phyloP scores from a whole-genome alignment of 2,888 invertebrate genomes.

The Harpalus rufipes region DNA sequence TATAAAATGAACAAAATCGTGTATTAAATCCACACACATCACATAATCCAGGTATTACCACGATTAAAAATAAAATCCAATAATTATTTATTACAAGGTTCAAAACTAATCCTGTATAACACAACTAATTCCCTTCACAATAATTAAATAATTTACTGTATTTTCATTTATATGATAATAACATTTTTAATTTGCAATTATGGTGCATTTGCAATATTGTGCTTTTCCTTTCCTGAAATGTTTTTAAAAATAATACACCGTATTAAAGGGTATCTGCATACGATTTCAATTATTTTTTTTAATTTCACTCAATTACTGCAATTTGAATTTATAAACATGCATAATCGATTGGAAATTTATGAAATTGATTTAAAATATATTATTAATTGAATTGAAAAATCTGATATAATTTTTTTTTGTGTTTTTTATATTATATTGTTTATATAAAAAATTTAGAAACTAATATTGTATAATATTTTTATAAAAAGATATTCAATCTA shows the following conservation, averaged over 20 bases:
- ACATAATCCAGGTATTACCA: conserved; percentile 31
- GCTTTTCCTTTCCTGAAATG: background rate
- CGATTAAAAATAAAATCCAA: conserved; percentile 36
- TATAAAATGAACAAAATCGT: conserved; percentile 30
- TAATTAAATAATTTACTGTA: conserved; percentile 25
- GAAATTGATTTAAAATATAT: background rate
- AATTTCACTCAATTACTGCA: background rate
- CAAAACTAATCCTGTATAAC: conserved; percentile 22
- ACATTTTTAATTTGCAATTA: conserved; percentile 6
- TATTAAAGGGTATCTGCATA: background rate
- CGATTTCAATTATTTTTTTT: background rate
- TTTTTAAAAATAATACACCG: background rate
- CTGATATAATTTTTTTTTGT: too few species aligned
- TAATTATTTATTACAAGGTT: conserved; percentile 46
- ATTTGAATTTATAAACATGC: background rate
- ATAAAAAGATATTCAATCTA: too few species aligned
- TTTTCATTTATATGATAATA: conserved; percentile 5
- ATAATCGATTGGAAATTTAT: background rate
- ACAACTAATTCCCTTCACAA: conserved; percentile 30
- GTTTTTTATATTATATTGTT: too few species aligned
- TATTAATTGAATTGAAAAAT: background rate
- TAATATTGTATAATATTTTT: too few species aligned
- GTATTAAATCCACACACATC: conserved; percentile 4
- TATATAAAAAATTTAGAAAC: too few species aligned
- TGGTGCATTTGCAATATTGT: background rate